Evolutionary conservation across 2,797 vertebrate species (phyloP).

Genomic region (Parotocinclus haroldoi): DNA sequence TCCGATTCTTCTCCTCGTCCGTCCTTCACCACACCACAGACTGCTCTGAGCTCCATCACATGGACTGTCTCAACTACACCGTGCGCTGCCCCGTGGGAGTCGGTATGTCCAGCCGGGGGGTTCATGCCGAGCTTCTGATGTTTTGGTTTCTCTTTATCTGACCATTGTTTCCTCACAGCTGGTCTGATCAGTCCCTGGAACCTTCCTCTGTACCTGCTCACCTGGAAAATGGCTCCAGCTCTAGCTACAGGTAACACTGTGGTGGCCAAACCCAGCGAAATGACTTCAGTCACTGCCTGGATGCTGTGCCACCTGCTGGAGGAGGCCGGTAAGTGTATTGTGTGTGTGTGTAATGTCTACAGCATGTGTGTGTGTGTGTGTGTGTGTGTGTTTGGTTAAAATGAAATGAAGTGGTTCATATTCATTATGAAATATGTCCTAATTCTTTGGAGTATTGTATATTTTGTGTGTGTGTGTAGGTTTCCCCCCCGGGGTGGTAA

Average conservation of each 20-base stretch:
- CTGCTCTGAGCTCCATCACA: slow-evolving; percentile 82
- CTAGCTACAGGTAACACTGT: slow-evolving; percentile 90
- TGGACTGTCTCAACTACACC: slow-evolving; percentile 87
- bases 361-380: background rate
- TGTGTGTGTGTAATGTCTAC: background rate
- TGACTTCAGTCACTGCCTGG: slow-evolving; percentile 96
- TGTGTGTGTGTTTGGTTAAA: background rate
- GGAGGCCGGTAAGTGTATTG: slow-evolving; percentile 77
- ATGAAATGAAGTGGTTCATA: too few species aligned
- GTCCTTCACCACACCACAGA: slow-evolving; percentile 83
- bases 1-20: slow-evolving; percentile 91
- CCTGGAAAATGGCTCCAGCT: slow-evolving; percentile 97
- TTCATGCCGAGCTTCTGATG: background rate
- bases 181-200: slow-evolving; percentile 98
- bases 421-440: too few species aligned
- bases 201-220: slow-evolving; percentile 89
- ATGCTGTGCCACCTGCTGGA: slow-evolving; percentile 91
- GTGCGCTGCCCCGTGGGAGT: slow-evolving; percentile 84
- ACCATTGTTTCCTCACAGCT: slow-evolving; percentile 64
- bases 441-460: too few species aligned
- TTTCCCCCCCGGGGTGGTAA: slow-evolving; percentile 88
- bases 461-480: slow-evolving; percentile 62
- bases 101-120: slow-evolving; percentile 68
- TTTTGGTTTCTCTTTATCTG: background rate
- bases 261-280: slow-evolving; percentile 95